Evolutionary conservation across 2,113 vertebrate species (phyloP), one percentile per base, ranked within the genome.

Genomic region (Cichladusa arquata): DNA sequence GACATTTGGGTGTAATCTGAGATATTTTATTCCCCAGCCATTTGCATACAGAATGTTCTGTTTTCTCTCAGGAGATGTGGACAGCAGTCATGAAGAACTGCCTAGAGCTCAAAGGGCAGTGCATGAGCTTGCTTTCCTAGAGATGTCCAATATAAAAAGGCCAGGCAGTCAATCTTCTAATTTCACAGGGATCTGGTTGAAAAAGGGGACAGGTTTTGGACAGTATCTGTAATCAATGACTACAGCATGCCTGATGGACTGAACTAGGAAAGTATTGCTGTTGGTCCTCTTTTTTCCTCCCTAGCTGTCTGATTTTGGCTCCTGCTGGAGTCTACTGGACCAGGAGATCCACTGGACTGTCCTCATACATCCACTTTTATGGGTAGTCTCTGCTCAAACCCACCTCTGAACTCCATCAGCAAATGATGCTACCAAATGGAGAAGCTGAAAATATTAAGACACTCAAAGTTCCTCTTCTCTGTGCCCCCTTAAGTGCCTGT

Each of bases 31-130:
- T 38, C 12, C 24, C 10, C 8, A 20, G 0, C 6, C 31, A 4
- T 19, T 66, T 34, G 7, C 0, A 11, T n/a, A 9, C 0, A 11
- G 3, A 19, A 12, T 20, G 10, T 40, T 70, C 28, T 67, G 1
- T 66, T 50, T 53, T 61, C 60, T 71, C 74, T 29, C 23, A 58
- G 33, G 8, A 48, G 34, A 19, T 84, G 33, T 5, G 10, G 77
- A 18, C 29, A 72, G 47, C 12, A 83, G 40, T 26, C 25, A 22
- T 31, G n/a, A 81, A 73, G 25, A 81, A 12, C 53, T 47, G 29
- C 12, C 48, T 78, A 7, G 9, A 67, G 8, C 48, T 71, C 56
- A 79, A 50, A 42, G 53, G 17, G 18, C 31, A 7, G 17, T 64
- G 12, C 9, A 31, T 2, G 6, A 62, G 19, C 44, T 71, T 65